phyloP scores from a whole-genome alignment of 2,888 invertebrate species.

The Nymphalis urticae region DNA sequence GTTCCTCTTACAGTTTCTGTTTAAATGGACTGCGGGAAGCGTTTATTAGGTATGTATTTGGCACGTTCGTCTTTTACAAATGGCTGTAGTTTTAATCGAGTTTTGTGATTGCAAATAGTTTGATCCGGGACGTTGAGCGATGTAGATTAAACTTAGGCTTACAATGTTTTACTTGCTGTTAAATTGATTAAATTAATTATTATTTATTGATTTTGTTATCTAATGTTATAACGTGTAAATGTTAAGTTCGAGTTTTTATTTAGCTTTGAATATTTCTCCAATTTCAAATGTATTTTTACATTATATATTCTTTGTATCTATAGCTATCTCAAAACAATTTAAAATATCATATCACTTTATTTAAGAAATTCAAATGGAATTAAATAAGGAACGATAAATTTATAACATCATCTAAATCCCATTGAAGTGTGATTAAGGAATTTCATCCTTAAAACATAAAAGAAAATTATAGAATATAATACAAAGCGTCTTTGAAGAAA shows the following conservation, averaged over 20 bases:
- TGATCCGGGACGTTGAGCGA: conserved; percentile 37
- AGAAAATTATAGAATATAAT: too few relatives aligned
- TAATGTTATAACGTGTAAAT: neutral
- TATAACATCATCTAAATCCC: too few relatives aligned
- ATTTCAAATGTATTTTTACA: too few relatives aligned
- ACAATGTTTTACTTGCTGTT: conserved; percentile 15
- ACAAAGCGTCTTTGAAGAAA: neutral
- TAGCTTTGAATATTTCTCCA: too few relatives aligned
- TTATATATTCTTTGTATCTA: too few relatives aligned
- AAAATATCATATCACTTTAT: too few relatives aligned
- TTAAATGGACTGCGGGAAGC: conserved; percentile 20
- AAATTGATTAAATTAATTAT: neutral
- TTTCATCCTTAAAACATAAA: too few relatives aligned
- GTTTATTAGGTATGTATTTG: conserved; percentile 39
- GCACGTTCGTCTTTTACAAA: conserved; percentile 51
- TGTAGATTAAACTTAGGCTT: conserved; percentile 28
- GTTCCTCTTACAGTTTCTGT: conserved; percentile 13
- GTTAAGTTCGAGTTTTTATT: too few relatives aligned
- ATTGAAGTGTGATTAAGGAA: too few relatives aligned
- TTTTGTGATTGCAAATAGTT: conserved; percentile 55
- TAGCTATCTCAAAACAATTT: too few relatives aligned
- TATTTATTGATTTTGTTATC: neutral
- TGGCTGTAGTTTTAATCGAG: conserved; percentile 67
- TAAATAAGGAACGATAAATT: too few relatives aligned
- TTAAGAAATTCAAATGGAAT: too few relatives aligned